Evolutionary conservation across 2,797 vertebrate species (phyloP).

Genomic region (Tragelaphus oryx): DNA sequence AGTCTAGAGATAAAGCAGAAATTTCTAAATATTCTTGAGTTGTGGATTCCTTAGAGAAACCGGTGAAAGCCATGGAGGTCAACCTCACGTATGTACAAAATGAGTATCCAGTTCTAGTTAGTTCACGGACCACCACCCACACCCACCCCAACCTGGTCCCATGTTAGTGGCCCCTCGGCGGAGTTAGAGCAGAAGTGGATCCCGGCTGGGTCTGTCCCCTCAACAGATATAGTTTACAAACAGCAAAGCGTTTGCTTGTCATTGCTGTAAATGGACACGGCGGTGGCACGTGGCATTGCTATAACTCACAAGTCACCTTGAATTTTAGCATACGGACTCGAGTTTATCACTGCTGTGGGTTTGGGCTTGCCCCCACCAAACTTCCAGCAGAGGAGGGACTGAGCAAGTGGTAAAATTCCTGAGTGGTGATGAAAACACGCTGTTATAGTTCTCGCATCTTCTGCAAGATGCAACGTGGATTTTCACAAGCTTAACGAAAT

Average conservation of each 20-base stretch:
- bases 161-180: rapidly evolving
- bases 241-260: too few relatives aligned
- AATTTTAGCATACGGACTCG: not conserved
- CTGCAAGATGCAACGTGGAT: not conserved
- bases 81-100: not conserved
- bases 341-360: not conserved
- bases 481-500: not conserved
- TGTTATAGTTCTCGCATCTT: not conserved
- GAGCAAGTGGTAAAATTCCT: not conserved
- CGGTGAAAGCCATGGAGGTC: not conserved
- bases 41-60: not conserved
- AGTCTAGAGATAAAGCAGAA: not conserved
- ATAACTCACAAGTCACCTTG: not conserved
- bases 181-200: not conserved
- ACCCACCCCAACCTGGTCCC: not conserved
- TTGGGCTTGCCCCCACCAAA: not conserved
- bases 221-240: not conserved
- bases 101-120: not conserved
- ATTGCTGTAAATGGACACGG: not conserved
- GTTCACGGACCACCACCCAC: not conserved
- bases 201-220: not conserved
- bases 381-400: not conserved
- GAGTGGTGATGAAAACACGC: not conserved
- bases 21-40: not conserved
- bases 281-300: not conserved